Conservation (phyloP, 2,113 vertebrate species). For the Hystrix brachyura region DNA sequence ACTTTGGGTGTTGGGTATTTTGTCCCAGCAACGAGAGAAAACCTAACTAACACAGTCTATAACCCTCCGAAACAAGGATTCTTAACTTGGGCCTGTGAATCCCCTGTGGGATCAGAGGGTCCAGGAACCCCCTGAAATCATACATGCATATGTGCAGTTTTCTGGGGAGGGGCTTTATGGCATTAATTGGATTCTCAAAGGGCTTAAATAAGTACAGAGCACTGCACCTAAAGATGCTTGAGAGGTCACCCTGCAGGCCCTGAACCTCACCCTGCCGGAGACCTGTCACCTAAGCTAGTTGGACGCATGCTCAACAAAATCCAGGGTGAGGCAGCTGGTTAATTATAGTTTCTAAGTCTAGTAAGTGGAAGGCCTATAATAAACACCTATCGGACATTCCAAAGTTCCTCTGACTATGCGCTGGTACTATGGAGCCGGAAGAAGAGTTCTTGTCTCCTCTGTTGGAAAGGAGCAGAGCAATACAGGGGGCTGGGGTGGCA, state of each 20-base stretch:
- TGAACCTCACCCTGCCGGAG: neutral
- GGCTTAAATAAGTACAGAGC: neutral
- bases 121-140: neutral
- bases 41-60: neutral
- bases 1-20: too few relatives aligned
- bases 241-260: neutral
- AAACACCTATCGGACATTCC: neutral
- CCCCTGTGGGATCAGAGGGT: neutral
- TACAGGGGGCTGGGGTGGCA: neutral
- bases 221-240: neutral
- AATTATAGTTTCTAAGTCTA: neutral
- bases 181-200: neutral
- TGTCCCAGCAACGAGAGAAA: too few relatives aligned
- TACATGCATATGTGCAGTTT: neutral
- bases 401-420: neutral
- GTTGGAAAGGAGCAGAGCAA: neutral
- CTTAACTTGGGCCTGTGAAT: neutral
- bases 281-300: neutral
- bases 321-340: neutral
- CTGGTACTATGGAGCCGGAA: neutral
- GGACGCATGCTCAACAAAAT: neutral
- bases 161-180: neutral
- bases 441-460: neutral
- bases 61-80: neutral
- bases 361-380: neutral